A percentile compares a stretch with the other conserved stretches of the same genome.
Evolutionary conservation across 2,888 invertebrate genomes (phyloP).

Genomic region (Cerceris ruficornis): DNA sequence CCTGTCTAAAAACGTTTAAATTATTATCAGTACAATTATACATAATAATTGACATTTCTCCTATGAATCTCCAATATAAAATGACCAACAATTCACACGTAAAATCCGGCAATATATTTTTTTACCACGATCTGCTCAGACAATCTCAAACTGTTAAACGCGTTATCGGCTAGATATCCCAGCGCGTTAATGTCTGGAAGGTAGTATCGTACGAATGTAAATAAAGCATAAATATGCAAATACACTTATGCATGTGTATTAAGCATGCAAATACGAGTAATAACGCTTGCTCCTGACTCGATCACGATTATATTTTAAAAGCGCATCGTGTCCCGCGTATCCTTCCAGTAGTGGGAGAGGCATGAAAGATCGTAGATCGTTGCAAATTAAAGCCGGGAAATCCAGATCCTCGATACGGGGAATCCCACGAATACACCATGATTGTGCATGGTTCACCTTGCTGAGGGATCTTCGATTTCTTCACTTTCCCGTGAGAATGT

Average conservation of each 20-base stretch:
- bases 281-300: constrained; percentile 26
- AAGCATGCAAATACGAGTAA: constrained; percentile 37
- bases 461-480: neutral
- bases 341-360: neutral
- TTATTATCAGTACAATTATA: no score
- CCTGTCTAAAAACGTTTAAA: no score
- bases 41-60: no score
- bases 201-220: constrained; percentile 30
- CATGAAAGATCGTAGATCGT: neutral
- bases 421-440: neutral
- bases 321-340: constrained; percentile 11
- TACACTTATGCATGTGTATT: constrained; percentile 40
- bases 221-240: constrained; percentile 48
- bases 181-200: neutral
- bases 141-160: no score
- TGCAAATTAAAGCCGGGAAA: neutral
- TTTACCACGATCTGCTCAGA: neutral
- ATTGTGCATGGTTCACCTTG: neutral
- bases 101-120: neutral
- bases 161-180: neutral
- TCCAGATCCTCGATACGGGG: neutral
- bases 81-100: neutral
- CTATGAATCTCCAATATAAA: neutral
- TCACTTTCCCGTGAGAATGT: constrained; percentile 7
- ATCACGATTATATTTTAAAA: constrained; percentile 36